phyloP scores from a whole-genome alignment of 2,888 invertebrate genomes.

The Mythimna pallens region DNA sequence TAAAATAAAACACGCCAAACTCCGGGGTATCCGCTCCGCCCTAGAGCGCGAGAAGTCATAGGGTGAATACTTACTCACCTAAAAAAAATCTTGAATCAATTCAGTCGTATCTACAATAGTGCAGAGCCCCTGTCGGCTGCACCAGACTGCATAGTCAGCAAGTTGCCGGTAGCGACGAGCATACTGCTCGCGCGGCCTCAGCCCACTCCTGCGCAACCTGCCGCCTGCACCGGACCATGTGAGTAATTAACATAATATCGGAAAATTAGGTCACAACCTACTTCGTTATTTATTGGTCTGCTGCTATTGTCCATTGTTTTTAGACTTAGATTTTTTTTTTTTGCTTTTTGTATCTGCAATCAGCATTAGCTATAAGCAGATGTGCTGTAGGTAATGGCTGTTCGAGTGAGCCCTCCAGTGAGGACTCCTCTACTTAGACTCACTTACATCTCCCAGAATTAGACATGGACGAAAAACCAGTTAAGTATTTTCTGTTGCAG shows the following conservation, averaged over 20 bases:
- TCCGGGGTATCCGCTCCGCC: too few species aligned
- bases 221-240: slow-evolving; percentile 64
- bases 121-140: slow-evolving; percentile 71
- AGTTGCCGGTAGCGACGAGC: slow-evolving; percentile 55
- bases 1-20: too few species aligned
- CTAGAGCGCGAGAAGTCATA: too few species aligned
- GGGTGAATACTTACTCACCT: background rate
- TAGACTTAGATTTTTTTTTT: too few species aligned
- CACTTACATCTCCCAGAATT: too few species aligned
- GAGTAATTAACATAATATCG: slow-evolving; percentile 45
- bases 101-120: slow-evolving; percentile 53
- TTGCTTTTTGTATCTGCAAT: too few species aligned
- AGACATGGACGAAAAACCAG: background rate
- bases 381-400: too few species aligned
- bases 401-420: too few species aligned
- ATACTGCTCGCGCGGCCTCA: slow-evolving; percentile 44
- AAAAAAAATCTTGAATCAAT: background rate
- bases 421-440: too few species aligned
- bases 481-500: too few species aligned
- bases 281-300: too few species aligned
- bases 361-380: too few species aligned
- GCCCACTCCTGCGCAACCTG: slow-evolving; percentile 77
- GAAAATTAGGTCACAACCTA: slow-evolving; percentile 1
- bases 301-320: background rate
- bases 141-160: slow-evolving; percentile 79